A percentile compares a stretch with the other conserved stretches of the same genome.
These are phyloP conservation scores for Callinectes sapidus DNA, from an alignment of 2,888 invertebrate species.

Conservation along the genomic window DNA sequence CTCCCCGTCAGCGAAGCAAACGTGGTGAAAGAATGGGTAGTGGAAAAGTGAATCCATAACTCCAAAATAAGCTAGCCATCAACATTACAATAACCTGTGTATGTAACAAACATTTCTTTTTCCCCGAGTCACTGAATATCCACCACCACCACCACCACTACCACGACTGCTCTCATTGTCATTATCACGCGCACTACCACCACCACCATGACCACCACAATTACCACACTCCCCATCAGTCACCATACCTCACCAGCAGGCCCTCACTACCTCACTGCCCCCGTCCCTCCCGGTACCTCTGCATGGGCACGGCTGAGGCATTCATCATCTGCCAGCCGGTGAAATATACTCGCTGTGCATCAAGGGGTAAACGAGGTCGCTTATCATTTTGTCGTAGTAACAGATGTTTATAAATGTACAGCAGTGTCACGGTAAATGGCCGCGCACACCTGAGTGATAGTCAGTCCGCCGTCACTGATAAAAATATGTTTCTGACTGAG, in stretches of 20 bases:
- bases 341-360: conserved; percentile 46
- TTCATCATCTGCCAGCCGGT: conserved; percentile 39
- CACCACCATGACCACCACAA: conserved; percentile 41
- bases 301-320: conserved; percentile 1
- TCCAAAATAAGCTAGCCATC: neutral
- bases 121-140: neutral
- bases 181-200: conserved; percentile 29
- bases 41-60: neutral
- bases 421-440: conserved; percentile 51
- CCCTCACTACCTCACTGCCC: neutral
- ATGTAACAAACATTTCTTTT: neutral
- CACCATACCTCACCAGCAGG: conserved; percentile 18
- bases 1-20: neutral
- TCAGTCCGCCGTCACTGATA: conserved; percentile 21
- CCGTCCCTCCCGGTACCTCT: neutral
- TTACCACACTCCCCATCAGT: conserved; percentile 38
- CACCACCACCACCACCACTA: neutral
- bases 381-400: conserved; percentile 61
- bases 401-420: conserved; percentile 62
- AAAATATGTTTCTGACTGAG: conserved; percentile 29
- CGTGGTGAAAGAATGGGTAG: neutral
- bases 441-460: conserved; percentile 41
- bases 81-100: neutral
- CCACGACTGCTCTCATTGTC: conserved; percentile 24
- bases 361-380: conserved; percentile 51